Evolutionary conservation across 2,113 vertebrate species (phyloP).

Genomic region (Salvator merianae): DNA sequence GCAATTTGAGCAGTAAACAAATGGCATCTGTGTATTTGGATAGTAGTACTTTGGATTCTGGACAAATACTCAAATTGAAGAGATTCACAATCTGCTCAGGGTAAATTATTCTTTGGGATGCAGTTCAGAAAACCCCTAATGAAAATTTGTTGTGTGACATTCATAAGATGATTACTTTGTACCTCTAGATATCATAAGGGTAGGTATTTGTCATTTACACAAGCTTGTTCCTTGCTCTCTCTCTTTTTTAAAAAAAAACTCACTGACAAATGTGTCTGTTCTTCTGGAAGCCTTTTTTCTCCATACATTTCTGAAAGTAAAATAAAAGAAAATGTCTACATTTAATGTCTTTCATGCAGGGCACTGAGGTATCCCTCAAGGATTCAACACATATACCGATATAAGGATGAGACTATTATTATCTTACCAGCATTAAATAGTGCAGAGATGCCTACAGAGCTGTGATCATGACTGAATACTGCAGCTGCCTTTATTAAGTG

Average conservation of each 20-base stretch:
- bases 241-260: background rate
- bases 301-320: background rate
- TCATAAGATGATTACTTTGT: constrained; percentile 14
- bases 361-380: background rate
- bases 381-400: background rate
- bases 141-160: background rate
- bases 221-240: background rate
- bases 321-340: background rate
- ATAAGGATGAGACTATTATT: background rate
- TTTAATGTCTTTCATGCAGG: background rate
- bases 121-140: constrained; percentile 25
- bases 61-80: background rate
- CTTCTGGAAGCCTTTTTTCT: background rate
- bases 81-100: background rate
- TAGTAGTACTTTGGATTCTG: background rate
- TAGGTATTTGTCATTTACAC: background rate
- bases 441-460: background rate
- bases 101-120: constrained; percentile 7
- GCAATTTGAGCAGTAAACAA: background rate
- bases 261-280: background rate
- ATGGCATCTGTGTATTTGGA: background rate
- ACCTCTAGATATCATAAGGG: constrained; percentile 16
- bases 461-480: background rate
- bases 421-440: background rate
- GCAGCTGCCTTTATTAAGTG: background rate